Evolutionary conservation across 2,113 vertebrate species (phyloP).

Genomic region (Ahaetulla prasina): DNA sequence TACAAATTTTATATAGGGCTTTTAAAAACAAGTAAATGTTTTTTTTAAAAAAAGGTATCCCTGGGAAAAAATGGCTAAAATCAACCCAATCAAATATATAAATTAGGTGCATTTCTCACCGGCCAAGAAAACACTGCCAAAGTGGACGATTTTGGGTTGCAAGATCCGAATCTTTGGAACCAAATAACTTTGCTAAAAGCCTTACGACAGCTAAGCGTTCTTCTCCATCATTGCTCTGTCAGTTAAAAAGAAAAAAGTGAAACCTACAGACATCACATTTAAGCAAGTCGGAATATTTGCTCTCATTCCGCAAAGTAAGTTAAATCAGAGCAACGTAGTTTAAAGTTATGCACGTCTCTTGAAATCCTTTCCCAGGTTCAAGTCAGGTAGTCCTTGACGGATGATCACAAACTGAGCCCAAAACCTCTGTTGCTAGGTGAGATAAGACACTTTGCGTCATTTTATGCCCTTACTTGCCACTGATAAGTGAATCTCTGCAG

Average conservation of each 20-base stretch:
- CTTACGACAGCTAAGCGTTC: slow-evolving; percentile 95
- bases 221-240: slow-evolving; percentile 95
- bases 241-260: slow-evolving; percentile 30
- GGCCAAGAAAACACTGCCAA: slow-evolving; percentile 97
- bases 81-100: background rate
- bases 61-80: background rate
- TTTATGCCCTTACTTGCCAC: background rate
- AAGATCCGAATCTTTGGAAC: slow-evolving; percentile 96
- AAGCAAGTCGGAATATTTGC: background rate
- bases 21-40: background rate
- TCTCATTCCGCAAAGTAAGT: background rate
- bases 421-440: background rate
- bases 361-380: background rate
- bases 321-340: background rate
- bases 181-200: slow-evolving; percentile 93
- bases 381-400: background rate
- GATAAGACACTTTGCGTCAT: background rate
- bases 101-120: slow-evolving; percentile 73
- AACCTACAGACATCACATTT: background rate
- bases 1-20: background rate
- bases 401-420: background rate
- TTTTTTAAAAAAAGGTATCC: background rate
- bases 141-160: slow-evolving; percentile 95
- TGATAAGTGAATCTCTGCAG: no score
- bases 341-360: background rate